Evolutionary conservation across 2,797 vertebrate species (phyloP).

Genomic region (Myoxocephalus aenaeus): DNA sequence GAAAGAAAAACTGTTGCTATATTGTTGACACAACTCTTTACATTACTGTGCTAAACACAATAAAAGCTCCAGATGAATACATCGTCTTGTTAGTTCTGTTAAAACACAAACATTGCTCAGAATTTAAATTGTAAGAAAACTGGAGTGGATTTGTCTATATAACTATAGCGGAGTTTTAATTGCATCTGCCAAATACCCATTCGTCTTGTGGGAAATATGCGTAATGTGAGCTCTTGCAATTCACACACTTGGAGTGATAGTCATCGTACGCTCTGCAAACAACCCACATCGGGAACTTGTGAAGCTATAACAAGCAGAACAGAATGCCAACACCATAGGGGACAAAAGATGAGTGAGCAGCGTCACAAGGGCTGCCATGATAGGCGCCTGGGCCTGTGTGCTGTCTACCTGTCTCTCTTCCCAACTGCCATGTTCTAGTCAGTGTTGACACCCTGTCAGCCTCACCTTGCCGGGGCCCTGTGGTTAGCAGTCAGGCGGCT

Average conservation of each 20-base stretch:
- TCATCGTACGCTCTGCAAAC: slow-evolving; percentile 44
- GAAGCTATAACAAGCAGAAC: slow-evolving; percentile 63
- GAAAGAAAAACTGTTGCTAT: slow-evolving; percentile 27
- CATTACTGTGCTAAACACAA: slow-evolving; percentile 13
- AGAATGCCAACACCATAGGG: slow-evolving; percentile 68
- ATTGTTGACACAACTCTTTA: slow-evolving; percentile 21
- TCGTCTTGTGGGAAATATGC: slow-evolving; percentile 36
- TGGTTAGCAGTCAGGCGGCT: slow-evolving; percentile 72
- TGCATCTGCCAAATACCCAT: slow-evolving; percentile 44
- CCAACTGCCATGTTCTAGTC: slow-evolving; percentile 75
- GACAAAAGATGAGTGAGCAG: slow-evolving; percentile 75
- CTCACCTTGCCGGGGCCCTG: slow-evolving; percentile 74
- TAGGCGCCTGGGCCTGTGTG: slow-evolving; percentile 74
- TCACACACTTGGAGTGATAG: slow-evolving; percentile 39
- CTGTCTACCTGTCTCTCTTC: slow-evolving; percentile 76
- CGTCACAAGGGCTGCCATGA: slow-evolving; percentile 71
- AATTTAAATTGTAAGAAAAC: slow-evolving; percentile 8
- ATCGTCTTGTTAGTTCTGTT: neutral
- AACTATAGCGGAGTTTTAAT: slow-evolving; percentile 27
- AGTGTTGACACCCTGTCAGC: slow-evolving; percentile 78
- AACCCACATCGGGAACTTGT: slow-evolving; percentile 48
- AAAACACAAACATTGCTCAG: neutral
- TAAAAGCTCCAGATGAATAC: neutral
- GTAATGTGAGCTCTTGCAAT: slow-evolving; percentile 51
- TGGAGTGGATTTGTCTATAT: neutral